A percentile compares a stretch with the other conserved stretches of the same genome.
Conservation (phyloP, 2,888 invertebrate genomes). For the Zygaena filipendulae region DNA sequence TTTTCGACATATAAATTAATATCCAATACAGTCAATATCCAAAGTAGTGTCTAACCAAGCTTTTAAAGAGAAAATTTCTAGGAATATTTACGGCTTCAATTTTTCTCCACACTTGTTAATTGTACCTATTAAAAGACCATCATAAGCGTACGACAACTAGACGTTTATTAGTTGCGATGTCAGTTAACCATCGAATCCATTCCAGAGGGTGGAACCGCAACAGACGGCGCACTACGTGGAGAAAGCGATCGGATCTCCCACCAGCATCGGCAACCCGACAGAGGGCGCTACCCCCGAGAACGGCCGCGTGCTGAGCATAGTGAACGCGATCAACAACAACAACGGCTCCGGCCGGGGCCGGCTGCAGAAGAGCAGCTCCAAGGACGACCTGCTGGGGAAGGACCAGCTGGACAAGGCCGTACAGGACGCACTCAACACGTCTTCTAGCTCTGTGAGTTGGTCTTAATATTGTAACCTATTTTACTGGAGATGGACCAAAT, state of each 20-base stretch:
- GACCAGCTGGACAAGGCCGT: constrained; percentile 39
- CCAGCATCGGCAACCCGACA: constrained; percentile 22
- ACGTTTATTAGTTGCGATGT: too few relatives aligned
- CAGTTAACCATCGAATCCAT: too few relatives aligned
- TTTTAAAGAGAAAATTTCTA: too few relatives aligned
- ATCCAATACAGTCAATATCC: too few relatives aligned
- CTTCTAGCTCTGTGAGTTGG: constrained; percentile 51
- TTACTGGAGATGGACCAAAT: too few relatives aligned
- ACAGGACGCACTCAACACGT: constrained; percentile 54
- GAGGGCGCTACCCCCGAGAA: constrained; percentile 38
- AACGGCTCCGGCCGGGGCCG: constrained; percentile 42
- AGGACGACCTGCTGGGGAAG: constrained; percentile 47
- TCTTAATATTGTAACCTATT: too few relatives aligned
- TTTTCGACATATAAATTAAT: too few relatives aligned
- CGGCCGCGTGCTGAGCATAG: constrained; percentile 54
- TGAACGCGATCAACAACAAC: constrained; percentile 51
- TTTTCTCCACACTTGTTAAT: too few relatives aligned
- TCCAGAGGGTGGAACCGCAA: constrained; percentile 58
- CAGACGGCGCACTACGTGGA: constrained; percentile 50
- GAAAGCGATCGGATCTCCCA: constrained; percentile 44
- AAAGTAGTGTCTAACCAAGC: too few relatives aligned
- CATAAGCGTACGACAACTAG: too few relatives aligned
- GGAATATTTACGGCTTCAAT: too few relatives aligned
- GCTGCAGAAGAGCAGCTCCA: constrained; percentile 55
- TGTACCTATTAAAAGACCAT: too few relatives aligned